Evolutionary conservation across 2,797 vertebrate species (phyloP), one percentile per base, ranked within the genome.

Genomic region (Hozukius guyotensis): DNA sequence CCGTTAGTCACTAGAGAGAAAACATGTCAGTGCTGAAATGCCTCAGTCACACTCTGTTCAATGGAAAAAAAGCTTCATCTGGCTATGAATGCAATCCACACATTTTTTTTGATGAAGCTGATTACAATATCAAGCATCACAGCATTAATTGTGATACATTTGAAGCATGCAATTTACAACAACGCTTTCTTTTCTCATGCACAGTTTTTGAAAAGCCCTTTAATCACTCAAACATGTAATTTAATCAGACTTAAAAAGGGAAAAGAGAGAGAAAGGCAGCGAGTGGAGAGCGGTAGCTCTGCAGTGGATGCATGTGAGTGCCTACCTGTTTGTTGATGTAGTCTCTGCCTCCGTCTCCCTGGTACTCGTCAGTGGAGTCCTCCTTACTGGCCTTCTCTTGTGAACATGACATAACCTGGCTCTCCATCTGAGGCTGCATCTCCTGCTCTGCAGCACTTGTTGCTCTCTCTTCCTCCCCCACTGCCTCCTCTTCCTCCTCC

Each of bases 381-480:
- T 93, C 88, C 81, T 83, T 67, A 59, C 84, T 53, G 87, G 82
- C 83, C 87, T 81, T 83, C 87, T 90, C 87, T 75, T 77, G 84
- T 78, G 89, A 89, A 84, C 85, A 72, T 87, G 88, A 86, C 36
- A 87, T 71, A 81, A 91, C 86, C 89, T 65, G 87, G 76, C 90
- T 91, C 90, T 94, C 88, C 87, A 91, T 93, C 84, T 81, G 88
- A 90, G 88, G 82, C 86, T 86, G 85, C 84, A 86, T 89, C 83
- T 91, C 88, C 57, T 62, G 89, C 90, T 94, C 93, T 93, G 94
- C 93, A 83, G 91, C 92, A 93, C 90, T 90, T 86, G 78, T 85
- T 77, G 90, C 84, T 77, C 81, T 87, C 78, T 89, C 90, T 59
- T 89, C 91, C 82, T 91, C 92, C 61, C 25, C 89, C 60, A 7